Evolutionary conservation across 1,140 invertebrate genomes (phyloP), one percentile per base, ranked within the genome.

Genomic region (Sipha flava): DNA sequence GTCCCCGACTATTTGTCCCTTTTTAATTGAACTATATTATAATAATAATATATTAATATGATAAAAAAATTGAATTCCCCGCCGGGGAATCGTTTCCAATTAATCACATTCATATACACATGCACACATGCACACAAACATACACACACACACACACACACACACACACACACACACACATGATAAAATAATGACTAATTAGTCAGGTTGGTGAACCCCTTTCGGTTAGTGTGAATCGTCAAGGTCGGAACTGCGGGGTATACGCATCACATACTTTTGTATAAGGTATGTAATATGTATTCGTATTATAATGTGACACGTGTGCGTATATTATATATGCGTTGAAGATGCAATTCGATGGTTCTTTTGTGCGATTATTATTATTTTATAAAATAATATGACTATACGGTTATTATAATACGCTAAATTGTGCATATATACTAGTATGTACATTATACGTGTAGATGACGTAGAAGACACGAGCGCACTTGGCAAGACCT

Each of bases 171-270:
- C 6, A 49, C n/a, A n/a, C n/a, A n/a, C 47, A 4, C 6, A 49
- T 37, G n/a, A 43, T 43, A 43, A 68, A 40, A 68, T n/a, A 68
- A 1, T 43, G 23, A 14, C 37, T 43, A 68, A 43, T 68, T 40
- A 68, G 31, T 68, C 64, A n/a, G 64, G 64, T 68, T 43, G 64
- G 64, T 68, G 64, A 68, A 68, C 64, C 64, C 64, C 23, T 68
- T 68, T 75, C 7, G 49, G 18, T 21, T 26, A 12, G 34, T 68
- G 64, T 26, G 34, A 43, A 12, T 43, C 29, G 72, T 54, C 72
- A 54, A 75, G 47, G 72, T 75, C 72, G 72, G 54, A 54, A 54
- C 72, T n/a, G 47, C 49, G 70, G 70, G 70, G 45, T 49, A 73
- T 7, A 70, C 66, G 23, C 66, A 70, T 70, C 37, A 26, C 40